A percentile compares a stretch with the other conserved stretches of the same genome.
Conservation (phyloP, 2,888 invertebrate genomes). For the Drosophila fulvimacula region DNA sequence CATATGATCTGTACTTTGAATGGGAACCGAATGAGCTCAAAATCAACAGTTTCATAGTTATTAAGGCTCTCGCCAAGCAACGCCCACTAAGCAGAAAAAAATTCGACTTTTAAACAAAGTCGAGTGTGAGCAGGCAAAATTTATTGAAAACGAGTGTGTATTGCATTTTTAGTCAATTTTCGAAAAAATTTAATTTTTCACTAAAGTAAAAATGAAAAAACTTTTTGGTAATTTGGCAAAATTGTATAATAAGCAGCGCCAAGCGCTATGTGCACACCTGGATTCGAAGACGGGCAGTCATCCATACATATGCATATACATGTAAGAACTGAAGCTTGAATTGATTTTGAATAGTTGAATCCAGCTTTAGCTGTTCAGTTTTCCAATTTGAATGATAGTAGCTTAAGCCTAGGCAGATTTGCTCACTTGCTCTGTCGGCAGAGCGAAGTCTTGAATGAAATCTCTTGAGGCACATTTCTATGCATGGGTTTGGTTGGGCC, state of each 20-base stretch:
- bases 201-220: no score
- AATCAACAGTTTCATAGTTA: accelerated
- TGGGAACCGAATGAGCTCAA: conserved; percentile 39
- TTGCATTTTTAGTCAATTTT: no score
- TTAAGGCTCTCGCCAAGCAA: background rate
- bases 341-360: no score
- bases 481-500: background rate
- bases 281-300: no score
- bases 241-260: no score
- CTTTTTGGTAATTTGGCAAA: no score
- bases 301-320: no score
- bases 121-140: background rate
- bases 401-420: background rate
- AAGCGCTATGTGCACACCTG: no score
- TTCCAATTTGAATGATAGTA: background rate
- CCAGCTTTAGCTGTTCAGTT: background rate
- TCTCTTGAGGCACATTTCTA: background rate
- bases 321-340: no score
- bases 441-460: background rate
- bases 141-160: no score
- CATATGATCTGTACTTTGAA: conserved; percentile 26
- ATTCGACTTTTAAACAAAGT: background rate
- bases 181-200: no score
- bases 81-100: conserved; percentile 16
- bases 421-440: background rate